These are phyloP conservation scores for Yponomeuta plumbellus DNA, from an alignment of 2,888 invertebrate genomes.

Conservation along the genomic window DNA sequence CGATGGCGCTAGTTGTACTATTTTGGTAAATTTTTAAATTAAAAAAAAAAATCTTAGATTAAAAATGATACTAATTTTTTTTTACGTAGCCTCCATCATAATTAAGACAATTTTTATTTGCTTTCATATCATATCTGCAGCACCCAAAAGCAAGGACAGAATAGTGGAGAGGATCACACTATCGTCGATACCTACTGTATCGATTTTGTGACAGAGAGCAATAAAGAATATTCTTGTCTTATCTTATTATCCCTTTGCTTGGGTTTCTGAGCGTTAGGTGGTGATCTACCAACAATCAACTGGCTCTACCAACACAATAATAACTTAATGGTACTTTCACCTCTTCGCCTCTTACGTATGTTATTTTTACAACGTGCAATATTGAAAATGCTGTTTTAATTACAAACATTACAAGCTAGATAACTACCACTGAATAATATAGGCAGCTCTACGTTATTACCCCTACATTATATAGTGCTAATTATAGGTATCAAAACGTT, in stretches of 20 bases:
- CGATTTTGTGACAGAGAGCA: neutral
- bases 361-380: neutral
- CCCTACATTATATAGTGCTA: neutral
- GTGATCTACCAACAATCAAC: conserved; percentile 26
- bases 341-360: neutral
- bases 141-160: no score
- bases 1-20: no score
- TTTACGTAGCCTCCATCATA: no score
- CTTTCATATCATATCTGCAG: no score
- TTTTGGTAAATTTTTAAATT: no score
- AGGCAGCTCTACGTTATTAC: neutral
- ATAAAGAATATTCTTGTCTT: no score
- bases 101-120: no score
- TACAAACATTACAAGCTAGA: neutral
- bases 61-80: no score
- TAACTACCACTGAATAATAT: neutral
- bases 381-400: neutral
- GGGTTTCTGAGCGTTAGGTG: conserved; percentile 36
- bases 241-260: neutral
- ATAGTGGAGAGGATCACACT: no score
- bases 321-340: neutral
- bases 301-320: neutral
- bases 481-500: neutral
- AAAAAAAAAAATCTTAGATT: no score
- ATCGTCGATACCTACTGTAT: no score